Percentiles rank a stretch among this genome's conserved stretches.
phyloP scores from a whole-genome alignment of 2,888 invertebrate genomes.

The Liopterus haemorrhoidalis region DNA sequence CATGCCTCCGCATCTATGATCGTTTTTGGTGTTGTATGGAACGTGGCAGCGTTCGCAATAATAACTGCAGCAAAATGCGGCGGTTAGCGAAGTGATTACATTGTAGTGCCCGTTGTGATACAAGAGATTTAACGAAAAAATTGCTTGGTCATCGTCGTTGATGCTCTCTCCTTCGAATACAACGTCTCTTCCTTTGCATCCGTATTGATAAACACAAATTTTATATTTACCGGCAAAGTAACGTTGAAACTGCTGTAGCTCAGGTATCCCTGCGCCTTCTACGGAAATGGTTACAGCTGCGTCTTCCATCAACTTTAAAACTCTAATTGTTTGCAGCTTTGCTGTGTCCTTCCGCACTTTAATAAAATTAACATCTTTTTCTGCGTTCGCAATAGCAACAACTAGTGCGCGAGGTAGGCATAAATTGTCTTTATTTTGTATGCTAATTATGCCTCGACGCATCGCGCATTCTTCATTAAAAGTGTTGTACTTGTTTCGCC shows the following conservation, averaged over 20 bases:
- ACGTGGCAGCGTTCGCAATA: slow-evolving; percentile 30
- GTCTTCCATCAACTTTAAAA: no score
- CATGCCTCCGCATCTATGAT: slow-evolving; percentile 19
- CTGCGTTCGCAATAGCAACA: slow-evolving; percentile 15
- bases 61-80: slow-evolving; percentile 29
- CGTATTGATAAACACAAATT: slow-evolving; percentile 24
- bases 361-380: slow-evolving; percentile 21
- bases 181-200: no score
- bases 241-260: slow-evolving; percentile 19
- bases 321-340: slow-evolving; percentile 6
- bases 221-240: slow-evolving; percentile 16
- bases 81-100: slow-evolving; percentile 30
- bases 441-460: slow-evolving; percentile 12
- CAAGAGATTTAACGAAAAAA: slow-evolving; percentile 26
- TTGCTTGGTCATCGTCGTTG: background rate
- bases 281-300: slow-evolving; percentile 12
- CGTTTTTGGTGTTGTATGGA: slow-evolving; percentile 24
- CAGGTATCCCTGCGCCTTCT: slow-evolving; percentile 12
- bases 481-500: background rate
- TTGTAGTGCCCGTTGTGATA: slow-evolving; percentile 27
- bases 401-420: slow-evolving; percentile 25
- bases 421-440: slow-evolving; percentile 27
- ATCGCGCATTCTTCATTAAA: slow-evolving; percentile 22
- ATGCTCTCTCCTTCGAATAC: slow-evolving; percentile 20
- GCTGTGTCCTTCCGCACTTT: slow-evolving; percentile 14